Evolutionary conservation across 1,140 invertebrate genomes (phyloP).

Genomic region (Papilio machaon): DNA sequence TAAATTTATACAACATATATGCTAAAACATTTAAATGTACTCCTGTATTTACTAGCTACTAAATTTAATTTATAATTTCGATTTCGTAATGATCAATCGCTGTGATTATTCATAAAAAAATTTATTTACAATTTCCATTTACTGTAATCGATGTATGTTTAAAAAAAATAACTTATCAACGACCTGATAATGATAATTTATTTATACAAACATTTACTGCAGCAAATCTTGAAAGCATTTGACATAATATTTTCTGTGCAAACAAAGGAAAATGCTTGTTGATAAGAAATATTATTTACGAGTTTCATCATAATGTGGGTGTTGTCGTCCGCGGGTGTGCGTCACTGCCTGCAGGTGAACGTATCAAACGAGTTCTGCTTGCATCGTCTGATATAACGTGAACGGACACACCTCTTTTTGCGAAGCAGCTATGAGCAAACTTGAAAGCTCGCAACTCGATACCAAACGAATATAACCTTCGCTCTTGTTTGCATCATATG

Average conservation of each 20-base stretch:
- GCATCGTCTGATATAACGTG: conserved; percentile 37
- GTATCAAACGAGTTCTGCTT: conserved; percentile 31
- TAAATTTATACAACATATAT: background rate
- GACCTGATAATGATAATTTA: background rate
- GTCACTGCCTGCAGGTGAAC: conserved; percentile 32
- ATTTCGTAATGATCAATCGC: background rate
- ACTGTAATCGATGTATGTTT: background rate
- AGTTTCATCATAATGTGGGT: conserved; percentile 35
- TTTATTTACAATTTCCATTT: background rate
- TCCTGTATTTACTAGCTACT: no score
- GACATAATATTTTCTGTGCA: conserved; percentile 13
- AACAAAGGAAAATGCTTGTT: background rate
- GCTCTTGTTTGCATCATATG: conserved; percentile 1
- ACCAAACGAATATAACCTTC: conserved; percentile 20
- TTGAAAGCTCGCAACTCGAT: conserved; percentile 18
- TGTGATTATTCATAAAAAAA: background rate
- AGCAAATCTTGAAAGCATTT: background rate
- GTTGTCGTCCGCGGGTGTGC: conserved; percentile 4
- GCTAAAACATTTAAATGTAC: background rate
- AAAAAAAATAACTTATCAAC: background rate
- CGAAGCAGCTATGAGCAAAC: conserved; percentile 2
- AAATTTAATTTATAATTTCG: background rate
- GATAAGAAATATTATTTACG: conserved; percentile 18
- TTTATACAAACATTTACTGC: background rate
- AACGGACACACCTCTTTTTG: conserved; percentile 34